Conservation (phyloP, 2,113 vertebrate genomes). For the Speoplatyrhinus poulsoni region DNA sequence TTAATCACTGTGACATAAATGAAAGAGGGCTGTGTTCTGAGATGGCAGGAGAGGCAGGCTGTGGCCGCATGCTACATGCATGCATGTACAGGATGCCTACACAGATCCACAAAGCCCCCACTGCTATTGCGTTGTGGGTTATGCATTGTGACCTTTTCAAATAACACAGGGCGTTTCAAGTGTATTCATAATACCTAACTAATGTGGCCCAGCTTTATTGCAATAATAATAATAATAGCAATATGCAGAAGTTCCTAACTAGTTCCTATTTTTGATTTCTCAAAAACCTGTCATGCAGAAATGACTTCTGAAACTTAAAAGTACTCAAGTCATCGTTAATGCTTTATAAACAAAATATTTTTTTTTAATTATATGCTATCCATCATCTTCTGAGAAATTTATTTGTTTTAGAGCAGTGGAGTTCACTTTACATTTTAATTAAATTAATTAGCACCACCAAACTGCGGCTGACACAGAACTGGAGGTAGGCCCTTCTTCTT, state of each 20-base stretch:
- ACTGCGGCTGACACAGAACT: constrained; percentile 21
- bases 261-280: too few species aligned
- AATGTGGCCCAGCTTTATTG: background rate
- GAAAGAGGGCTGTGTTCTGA: constrained; percentile 62
- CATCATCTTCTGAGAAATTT: background rate
- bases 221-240: background rate
- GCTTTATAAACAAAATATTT: background rate
- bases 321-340: too few species aligned
- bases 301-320: too few species aligned
- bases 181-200: too few species aligned
- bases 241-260: background rate
- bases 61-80: background rate
- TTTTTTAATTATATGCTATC: background rate
- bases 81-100: background rate
- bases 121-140: constrained; percentile 18
- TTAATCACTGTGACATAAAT: constrained; percentile 64
- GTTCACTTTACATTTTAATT: background rate
- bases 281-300: too few species aligned
- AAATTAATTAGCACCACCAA: background rate
- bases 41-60: constrained; percentile 34
- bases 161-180: too few species aligned
- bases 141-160: background rate
- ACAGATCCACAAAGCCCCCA: constrained; percentile 15
- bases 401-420: background rate
- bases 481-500: constrained; percentile 4